These are phyloP conservation scores for Phania funesta DNA, from an alignment of 2,888 invertebrate genomes.

Conservation along the genomic window DNA sequence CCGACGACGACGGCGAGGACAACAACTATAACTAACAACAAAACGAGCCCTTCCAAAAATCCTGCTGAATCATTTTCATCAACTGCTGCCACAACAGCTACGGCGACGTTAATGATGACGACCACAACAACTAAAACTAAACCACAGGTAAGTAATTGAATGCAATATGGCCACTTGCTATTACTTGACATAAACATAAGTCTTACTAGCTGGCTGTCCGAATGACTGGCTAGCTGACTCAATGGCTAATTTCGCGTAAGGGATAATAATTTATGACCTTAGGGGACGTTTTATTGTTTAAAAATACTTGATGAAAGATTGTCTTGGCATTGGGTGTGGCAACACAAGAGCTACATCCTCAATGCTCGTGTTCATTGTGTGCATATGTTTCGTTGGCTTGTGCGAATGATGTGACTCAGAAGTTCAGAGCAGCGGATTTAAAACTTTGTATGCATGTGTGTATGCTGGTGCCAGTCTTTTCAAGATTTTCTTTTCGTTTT, in stretches of 20 bases:
- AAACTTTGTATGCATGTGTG: not conserved
- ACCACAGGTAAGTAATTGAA: conserved; percentile 78
- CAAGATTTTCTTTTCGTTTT: conserved; percentile 2
- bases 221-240: not conserved
- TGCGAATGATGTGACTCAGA: conserved; percentile 12
- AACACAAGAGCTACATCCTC: conserved; percentile 37
- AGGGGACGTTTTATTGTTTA: conserved; percentile 79
- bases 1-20: conserved; percentile 5
- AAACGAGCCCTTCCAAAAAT: conserved; percentile 59
- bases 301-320: conserved; percentile 74
- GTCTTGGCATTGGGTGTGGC: conserved; percentile 70
- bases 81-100: conserved; percentile 67
- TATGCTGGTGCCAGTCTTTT: not conserved
- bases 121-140: conserved; percentile 67
- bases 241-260: conserved; percentile 44
- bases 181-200: not conserved
- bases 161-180: conserved; percentile 35
- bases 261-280: conserved; percentile 70
- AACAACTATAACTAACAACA: conserved; percentile 61
- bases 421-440: not conserved
- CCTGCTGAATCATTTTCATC: conserved; percentile 43
- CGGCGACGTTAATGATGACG: conserved; percentile 73
- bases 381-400: not conserved
- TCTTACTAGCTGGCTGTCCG: not conserved
- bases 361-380: not conserved